Evolutionary conservation across 2,797 vertebrate genomes (phyloP).

Genomic region (Channa striata): DNA sequence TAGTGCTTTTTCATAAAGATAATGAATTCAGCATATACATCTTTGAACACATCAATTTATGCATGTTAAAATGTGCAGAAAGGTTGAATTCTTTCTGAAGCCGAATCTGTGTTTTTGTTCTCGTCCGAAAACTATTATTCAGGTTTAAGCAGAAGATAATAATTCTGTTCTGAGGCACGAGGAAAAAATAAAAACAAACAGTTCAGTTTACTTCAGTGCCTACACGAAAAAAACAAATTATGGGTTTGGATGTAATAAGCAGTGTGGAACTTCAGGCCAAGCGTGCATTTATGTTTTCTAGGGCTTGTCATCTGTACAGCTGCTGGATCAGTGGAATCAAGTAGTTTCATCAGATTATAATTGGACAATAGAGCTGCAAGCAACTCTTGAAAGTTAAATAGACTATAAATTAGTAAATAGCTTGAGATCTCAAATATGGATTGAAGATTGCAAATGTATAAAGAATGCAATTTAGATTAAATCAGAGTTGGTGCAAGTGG

Average conservation of each 20-base stretch:
- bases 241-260: slow-evolving; percentile 13
- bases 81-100: no score
- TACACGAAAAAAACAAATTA: slow-evolving; percentile 27
- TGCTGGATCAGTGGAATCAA: slow-evolving; percentile 29
- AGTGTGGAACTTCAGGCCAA: slow-evolving; percentile 1
- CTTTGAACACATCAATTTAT: no score
- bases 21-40: no score
- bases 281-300: slow-evolving; percentile 3
- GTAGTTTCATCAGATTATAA: slow-evolving; percentile 21
- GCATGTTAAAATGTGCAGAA: no score
- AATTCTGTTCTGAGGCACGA: slow-evolving; percentile 7
- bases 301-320: slow-evolving; percentile 6
- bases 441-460: neutral
- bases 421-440: neutral
- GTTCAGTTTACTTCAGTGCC: slow-evolving; percentile 21
- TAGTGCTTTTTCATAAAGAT: no score
- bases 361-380: neutral
- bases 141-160: slow-evolving; percentile 25
- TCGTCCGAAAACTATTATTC: slow-evolving; percentile 11
- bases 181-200: slow-evolving; percentile 20
- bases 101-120: slow-evolving; percentile 13
- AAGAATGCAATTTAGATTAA: neutral
- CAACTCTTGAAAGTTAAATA: neutral
- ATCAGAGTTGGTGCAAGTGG: no score
- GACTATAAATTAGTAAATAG: neutral